Base-by-base conservation (phyloP, 2,113 vertebrate genomes). In the Thymallus thymallus region DNA sequence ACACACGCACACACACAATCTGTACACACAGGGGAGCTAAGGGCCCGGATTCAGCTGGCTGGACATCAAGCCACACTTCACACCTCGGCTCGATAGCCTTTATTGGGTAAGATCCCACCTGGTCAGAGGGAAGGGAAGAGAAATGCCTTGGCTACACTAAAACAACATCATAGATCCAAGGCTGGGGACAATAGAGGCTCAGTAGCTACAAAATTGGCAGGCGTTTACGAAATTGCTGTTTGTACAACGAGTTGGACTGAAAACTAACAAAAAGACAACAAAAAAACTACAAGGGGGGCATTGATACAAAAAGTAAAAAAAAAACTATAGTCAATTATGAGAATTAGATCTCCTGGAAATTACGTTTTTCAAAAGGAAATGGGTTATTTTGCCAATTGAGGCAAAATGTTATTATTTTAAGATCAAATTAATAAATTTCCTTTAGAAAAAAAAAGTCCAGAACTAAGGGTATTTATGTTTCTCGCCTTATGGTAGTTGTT, bases 1-100 rank as follows among this genome's bases (percentile, higher is more conserved):
- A 80, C 66, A 76, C 6, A 30, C 26, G n/a, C n/a, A n/a, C n/a
- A 26, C 16, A 56, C 58, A 60, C 79, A 76, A 18, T 6, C 9
- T 45, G 41, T 6, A 87, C 77, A 80, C 76, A 82, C 80, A 80
- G 71, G 51, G 72, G 71, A 64, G 60, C 48, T 32, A 26, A 63
- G 65, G 35, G 85, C 77, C 78, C 78, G 75, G 77, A 74, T 76
- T 78, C 73, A 85, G 86, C 76, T 81, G 70, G 77, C 80, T 79
- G 73, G 74, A 88, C 84, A 77, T 86, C 79, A 79, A 86, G 84
- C 80, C 79, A 86, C 87, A 91, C 89, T 91, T 91, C 88, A 89
- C 91, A 92, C 89, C 82, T 81, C 82, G 68, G 77, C 78, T 81
- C 71, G 66, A 80, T 77, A 75, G 73, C 71, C 78, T 90, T 90